phyloP scores from a whole-genome alignment of 2,113 vertebrate genomes.

The Struthidea cinerea region DNA sequence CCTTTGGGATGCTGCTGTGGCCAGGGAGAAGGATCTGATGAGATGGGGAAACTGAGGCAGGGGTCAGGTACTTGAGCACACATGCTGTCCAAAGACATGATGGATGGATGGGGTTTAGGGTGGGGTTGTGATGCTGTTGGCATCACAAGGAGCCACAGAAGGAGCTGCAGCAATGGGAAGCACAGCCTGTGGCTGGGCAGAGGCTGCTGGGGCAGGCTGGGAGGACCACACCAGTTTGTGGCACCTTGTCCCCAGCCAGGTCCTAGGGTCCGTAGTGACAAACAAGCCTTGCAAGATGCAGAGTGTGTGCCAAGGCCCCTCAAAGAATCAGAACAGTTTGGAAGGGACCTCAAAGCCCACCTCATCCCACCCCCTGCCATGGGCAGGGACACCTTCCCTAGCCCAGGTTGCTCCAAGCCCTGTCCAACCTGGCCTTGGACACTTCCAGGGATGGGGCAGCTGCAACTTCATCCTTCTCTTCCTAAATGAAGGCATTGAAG shows the following conservation, averaged over 20 bases:
- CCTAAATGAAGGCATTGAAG: not conserved
- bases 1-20: not conserved
- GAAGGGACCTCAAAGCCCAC: not conserved
- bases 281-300: not conserved
- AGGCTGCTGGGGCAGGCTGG: not conserved
- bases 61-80: too few relatives aligned
- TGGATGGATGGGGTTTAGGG: not conserved
- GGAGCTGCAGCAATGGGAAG: not conserved
- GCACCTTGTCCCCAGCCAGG: accelerated
- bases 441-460: not conserved
- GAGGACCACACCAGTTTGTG: not conserved
- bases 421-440: not conserved
- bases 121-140: not conserved
- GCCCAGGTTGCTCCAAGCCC: not conserved
- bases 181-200: not conserved
- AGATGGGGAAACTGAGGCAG: not conserved
- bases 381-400: not conserved
- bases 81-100: accelerated
- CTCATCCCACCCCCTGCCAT: not conserved
- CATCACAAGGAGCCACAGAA: not conserved
- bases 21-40: not conserved
- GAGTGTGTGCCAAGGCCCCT: not conserved
- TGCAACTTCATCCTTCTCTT: not conserved
- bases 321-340: not conserved
- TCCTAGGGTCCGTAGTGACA: accelerated